A percentile compares a stretch with the other conserved stretches of the same genome.
Evolutionary conservation across 2,888 invertebrate genomes (phyloP).

Genomic region (Entomobrya multifasciata): DNA sequence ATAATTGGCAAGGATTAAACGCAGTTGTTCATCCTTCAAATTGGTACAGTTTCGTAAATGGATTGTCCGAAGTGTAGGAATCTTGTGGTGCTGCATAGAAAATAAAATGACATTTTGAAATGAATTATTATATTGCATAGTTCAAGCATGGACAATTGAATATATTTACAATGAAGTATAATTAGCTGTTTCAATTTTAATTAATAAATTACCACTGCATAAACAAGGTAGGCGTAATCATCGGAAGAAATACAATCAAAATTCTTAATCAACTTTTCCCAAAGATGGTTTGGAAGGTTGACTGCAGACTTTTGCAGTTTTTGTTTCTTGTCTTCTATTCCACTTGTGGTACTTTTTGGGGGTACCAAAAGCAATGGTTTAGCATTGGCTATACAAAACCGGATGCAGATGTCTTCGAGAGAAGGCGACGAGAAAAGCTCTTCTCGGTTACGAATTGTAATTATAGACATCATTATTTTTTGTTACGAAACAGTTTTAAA

Average conservation of each 20-base stretch:
- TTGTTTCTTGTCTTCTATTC: background rate
- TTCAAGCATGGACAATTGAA: no score
- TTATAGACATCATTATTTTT: background rate
- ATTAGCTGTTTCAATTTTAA: no score
- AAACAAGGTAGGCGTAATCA: no score
- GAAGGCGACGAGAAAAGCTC: constrained; percentile 39
- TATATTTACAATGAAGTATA: no score
- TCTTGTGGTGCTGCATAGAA: no score
- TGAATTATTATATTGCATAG: no score
- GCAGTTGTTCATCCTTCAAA: constrained; percentile 38
- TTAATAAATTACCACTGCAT: no score
- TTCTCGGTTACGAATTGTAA: background rate
- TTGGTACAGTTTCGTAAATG: constrained; percentile 30
- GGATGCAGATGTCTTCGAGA: constrained; percentile 6
- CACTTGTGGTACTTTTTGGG: background rate
- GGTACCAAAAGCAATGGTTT: background rate
- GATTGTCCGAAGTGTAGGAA: constrained; percentile 20
- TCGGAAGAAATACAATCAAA: no score
- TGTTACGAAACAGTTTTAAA: no score
- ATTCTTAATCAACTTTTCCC: no score
- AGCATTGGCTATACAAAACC: constrained; percentile 20
- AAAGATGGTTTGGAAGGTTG: no score
- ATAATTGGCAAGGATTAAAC: background rate
- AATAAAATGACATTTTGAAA: no score
- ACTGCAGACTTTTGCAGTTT: constrained; percentile 32